Evolutionary conservation across 2,888 invertebrate genomes (phyloP), one percentile per base, ranked within the genome.

Genomic region (Dysmachus trigonus): DNA sequence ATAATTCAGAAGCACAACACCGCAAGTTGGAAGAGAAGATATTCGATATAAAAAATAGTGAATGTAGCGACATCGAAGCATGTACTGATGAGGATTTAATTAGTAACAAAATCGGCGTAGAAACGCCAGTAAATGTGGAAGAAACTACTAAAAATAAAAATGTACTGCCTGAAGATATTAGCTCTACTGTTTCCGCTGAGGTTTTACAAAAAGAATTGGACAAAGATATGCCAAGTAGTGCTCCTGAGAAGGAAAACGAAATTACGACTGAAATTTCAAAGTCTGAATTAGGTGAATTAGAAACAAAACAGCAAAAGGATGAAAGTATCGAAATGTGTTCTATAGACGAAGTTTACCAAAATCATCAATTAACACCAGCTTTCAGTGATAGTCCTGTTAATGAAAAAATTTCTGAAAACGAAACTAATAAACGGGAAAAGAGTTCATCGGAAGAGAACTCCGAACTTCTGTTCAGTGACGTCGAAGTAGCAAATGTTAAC

Each of bases 401-500:
- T 7, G 27, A 10, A n/a, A 79, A 27, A 18, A n/a, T 13, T 72
- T 22, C 31, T 7, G 72, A 72, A 2, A 33, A 30, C 6, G 8
- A 31, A 33, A 27, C 2, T 72, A 33, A 22, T 0, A 27, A 72
- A 6, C 5, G 31, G 3, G 31, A 5, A 22, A 41, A 2, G 38
- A 41, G 38, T 41, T 41, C 38, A 10, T 41, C 38, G 4, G 27
- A 33, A 15, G 27, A 18, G n/a, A 72, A 72, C 27, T 72, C 27
- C 2, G 51, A 51, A 18, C 27, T 27, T 18, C 13, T 71, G 35
- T 83, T 83, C 27, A 83, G 62, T 22, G 83, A 83, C 18, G 30
- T 13, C 53, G 86, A 86, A 41, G 22, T 81, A 22, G 88, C 88
- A 6, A 86, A 88, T n/a, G 82, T 88, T 7, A 89, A 91, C 87